Evolutionary conservation across 1,140 invertebrate species (phyloP), one percentile per base, ranked within the genome.

Genomic region (Brachionus sp.): DNA sequence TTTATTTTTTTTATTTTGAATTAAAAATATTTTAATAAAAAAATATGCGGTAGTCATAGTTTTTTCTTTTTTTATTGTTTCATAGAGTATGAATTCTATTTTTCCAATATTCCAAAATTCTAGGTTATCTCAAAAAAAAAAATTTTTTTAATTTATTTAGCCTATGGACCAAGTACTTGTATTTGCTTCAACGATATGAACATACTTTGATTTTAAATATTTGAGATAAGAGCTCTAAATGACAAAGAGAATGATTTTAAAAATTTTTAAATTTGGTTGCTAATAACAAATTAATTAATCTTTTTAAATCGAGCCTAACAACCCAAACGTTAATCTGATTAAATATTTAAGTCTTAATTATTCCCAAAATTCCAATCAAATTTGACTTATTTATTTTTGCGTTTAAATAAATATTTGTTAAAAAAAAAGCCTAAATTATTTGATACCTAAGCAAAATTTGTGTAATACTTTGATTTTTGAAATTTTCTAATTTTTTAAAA

Each of bases 41-140:
- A 66, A 66, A 46, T 66, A 66, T 66, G 64, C 64, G 64, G 64
- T 66, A 66, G 64, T 66, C 64, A 66, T 66, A 66, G 64, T 66
- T 35, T 66, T 66, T 33, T 13, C 13, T 66, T 66, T 66, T n/a
- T 46, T 1, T 46, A 66, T 33, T 29, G 29, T 37, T 66, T n/a
- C 13, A 66, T 29, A 66, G 29, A 33, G n/a, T 13, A 66, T 13
- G 33, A 66, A 66, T 57, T 57, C 50, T 57, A 57, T 57, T 57
- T 46, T 57, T 57, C 50, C 50, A 57, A 57, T 57, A 57, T 25
- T 57, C 50, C 50, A 19, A 57, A 57, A 57, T 66, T 66, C 33
- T 66, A 66, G 64, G 64, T 66, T 66, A 66, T 66, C 64, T 66
- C 12, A 13, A 66, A 33, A 25, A n/a, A n/a, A 12, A 12, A n/a